A percentile compares a stretch with the other conserved stretches of the same genome.
phyloP scores from a whole-genome alignment of 2,888 invertebrate species.

The Halocaridina rubra region DNA sequence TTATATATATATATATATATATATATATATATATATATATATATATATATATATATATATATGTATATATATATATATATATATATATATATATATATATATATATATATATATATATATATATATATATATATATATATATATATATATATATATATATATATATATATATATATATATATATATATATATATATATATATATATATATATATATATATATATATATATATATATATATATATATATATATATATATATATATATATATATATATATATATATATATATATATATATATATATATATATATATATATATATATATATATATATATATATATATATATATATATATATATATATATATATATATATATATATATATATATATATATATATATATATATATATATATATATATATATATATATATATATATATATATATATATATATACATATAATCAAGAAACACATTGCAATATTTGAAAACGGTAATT shows the following conservation, averaged over 20 bases:
- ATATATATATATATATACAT: neutral
- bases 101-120: slow-evolving; percentile 16
- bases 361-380: neutral
- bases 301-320: neutral
- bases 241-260: neutral
- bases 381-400: neutral
- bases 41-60: neutral
- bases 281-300: neutral
- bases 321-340: neutral
- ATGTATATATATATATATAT: neutral
- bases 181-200: neutral
- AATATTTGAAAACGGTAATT: no score
- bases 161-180: neutral
- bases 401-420: neutral
- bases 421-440: neutral
- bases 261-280: neutral
- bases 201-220: neutral
- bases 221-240: neutral
- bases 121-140: slow-evolving; percentile 18
- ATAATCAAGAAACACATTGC: neutral
- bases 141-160: slow-evolving; percentile 10
- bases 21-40: neutral
- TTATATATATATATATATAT: neutral
- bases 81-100: neutral
- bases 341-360: neutral